These are phyloP conservation scores for Junco hyemalis DNA, from an alignment of 2,113 vertebrate species.

Conservation along the genomic window DNA sequence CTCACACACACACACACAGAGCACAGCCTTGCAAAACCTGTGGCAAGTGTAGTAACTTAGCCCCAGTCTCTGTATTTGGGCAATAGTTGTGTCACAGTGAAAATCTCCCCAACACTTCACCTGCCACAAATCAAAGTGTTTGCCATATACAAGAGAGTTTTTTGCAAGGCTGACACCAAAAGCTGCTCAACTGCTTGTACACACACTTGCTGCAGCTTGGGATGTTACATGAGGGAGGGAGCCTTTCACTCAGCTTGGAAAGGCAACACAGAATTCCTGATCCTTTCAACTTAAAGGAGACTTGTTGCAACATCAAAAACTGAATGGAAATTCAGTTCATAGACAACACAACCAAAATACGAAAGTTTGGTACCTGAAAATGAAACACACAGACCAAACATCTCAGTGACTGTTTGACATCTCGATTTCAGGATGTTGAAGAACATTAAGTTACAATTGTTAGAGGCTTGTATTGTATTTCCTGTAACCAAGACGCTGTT, in stretches of 20 bases:
- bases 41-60: not conserved
- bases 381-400: not conserved
- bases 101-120: not conserved
- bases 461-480: slow-evolving; percentile 55
- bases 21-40: not conserved
- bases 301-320: not conserved
- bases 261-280: not conserved
- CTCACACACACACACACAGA: not conserved
- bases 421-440: not conserved
- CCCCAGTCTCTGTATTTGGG: not conserved
- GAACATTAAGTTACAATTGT: not conserved
- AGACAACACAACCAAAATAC: not conserved
- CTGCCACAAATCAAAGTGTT: not conserved
- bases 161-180: slow-evolving; percentile 15
- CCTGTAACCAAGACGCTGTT: not conserved
- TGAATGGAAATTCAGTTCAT: not conserved
- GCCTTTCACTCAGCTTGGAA: not conserved
- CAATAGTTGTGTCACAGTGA: rapidly evolving
- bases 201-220: not conserved
- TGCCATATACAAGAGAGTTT: not conserved
- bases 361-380: not conserved
- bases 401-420: not conserved
- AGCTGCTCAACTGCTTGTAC: not conserved
- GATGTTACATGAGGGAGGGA: not conserved
- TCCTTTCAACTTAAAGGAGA: not conserved